A percentile compares a stretch with the other conserved stretches of the same genome.
Conservation (phyloP, 2,888 invertebrate species). For the Leptinotarsa juncta region DNA sequence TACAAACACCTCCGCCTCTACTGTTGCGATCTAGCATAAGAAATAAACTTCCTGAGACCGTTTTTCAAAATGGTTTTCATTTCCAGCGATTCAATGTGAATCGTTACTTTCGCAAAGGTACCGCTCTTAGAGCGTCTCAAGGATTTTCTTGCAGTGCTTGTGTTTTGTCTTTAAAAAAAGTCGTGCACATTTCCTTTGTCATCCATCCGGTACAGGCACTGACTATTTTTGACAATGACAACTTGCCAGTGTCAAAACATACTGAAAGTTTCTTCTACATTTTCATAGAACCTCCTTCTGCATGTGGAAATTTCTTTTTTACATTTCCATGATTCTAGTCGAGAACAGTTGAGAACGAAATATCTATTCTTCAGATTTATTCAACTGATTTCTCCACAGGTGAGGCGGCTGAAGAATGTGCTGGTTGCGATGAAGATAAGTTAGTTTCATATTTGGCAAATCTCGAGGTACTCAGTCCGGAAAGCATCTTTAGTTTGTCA, state of each 20-base stretch:
- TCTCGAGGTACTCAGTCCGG: constrained; percentile 68
- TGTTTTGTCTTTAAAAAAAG: too few species aligned
- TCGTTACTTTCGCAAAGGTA: too few species aligned
- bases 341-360: neutral
- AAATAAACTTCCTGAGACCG: too few species aligned
- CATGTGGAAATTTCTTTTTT: neutral
- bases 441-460: constrained; percentile 67
- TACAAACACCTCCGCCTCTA: too few species aligned
- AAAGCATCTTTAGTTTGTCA: constrained; percentile 67
- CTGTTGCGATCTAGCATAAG: too few species aligned
- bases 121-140: too few species aligned
- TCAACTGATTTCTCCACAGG: neutral
- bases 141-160: too few species aligned
- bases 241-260: neutral
- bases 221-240: neutral
- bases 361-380: neutral
- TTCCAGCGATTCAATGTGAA: too few species aligned
- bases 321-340: neutral
- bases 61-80: too few species aligned
- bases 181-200: too few species aligned
- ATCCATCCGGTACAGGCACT: too few species aligned
- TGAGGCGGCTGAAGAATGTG: neutral
- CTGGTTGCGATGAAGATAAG: constrained; percentile 62
- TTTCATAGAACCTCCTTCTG: neutral
- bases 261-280: neutral